A percentile compares a stretch with the other conserved stretches of the same genome.
Evolutionary conservation across 2,888 invertebrate genomes (phyloP).

Genomic region (Euproctis similis): DNA sequence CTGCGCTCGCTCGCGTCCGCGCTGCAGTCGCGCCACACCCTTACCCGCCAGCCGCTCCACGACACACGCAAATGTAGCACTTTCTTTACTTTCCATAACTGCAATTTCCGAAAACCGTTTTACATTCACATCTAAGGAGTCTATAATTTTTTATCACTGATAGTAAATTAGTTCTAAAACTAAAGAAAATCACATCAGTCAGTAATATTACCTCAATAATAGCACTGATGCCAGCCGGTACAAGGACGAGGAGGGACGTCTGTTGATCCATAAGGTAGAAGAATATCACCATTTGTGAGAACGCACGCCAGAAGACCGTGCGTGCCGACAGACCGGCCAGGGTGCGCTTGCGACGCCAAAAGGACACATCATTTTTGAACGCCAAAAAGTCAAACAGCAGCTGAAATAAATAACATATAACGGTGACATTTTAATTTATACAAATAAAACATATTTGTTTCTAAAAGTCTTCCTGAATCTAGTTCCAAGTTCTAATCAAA

Average conservation of each 20-base stretch:
- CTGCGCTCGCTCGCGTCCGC: constrained; percentile 79
- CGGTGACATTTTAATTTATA: too few species aligned
- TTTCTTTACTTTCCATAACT: constrained; percentile 97
- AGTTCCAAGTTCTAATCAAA: too few species aligned
- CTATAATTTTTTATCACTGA: too few species aligned
- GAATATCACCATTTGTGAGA: constrained; percentile 94
- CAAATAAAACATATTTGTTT: too few species aligned
- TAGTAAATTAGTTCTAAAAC: too few species aligned
- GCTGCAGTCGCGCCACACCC: constrained; percentile 51
- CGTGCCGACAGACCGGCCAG: constrained; percentile 93
- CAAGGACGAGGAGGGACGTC: constrained; percentile 90
- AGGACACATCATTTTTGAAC: constrained; percentile 97
- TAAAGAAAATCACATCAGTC: not conserved
- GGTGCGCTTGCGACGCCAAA: constrained; percentile 91
- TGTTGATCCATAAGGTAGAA: constrained; percentile 94
- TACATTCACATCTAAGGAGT: too few species aligned
- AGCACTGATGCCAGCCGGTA: constrained; percentile 90
- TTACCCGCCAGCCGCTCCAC: constrained; percentile 48
- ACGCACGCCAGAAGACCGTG: constrained; percentile 94
- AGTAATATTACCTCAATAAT: constrained; percentile 85
- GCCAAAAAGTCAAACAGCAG: constrained; percentile 96
- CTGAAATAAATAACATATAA: too few species aligned
- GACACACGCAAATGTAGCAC: constrained; percentile 84
- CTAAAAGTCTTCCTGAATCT: too few species aligned
- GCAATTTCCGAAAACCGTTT: constrained; percentile 8